Evolutionary conservation across 1,140 invertebrate species (phyloP).

Genomic region (Frieseomelitta varia): DNA sequence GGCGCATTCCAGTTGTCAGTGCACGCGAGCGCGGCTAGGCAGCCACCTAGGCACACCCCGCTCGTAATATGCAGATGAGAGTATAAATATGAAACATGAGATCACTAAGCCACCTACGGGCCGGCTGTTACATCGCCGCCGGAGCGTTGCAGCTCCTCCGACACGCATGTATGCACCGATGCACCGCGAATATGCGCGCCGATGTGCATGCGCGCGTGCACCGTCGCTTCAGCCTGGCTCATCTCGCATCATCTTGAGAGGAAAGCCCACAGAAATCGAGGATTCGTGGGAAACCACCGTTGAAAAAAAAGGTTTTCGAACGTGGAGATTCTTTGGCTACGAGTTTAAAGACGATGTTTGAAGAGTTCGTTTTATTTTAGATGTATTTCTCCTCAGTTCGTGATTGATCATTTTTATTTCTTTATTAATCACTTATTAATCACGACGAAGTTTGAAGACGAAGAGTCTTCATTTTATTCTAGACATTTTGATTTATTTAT

Average conservation of each 20-base stretch:
- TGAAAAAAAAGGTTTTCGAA: too few species aligned
- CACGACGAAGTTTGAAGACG: too few species aligned
- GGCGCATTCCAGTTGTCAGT: slow-evolving; percentile 64
- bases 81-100: slow-evolving; percentile 71
- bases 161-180: slow-evolving; percentile 51
- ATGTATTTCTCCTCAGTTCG: too few species aligned
- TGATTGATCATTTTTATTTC: too few species aligned
- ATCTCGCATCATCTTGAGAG: not conserved
- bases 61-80: slow-evolving; percentile 72
- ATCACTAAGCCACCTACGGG: slow-evolving; percentile 66
- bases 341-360: not conserved
- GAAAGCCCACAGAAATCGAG: not conserved
- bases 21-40: slow-evolving; percentile 41
- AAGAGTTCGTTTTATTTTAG: too few species aligned
- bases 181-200: slow-evolving; percentile 43
- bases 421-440: too few species aligned
- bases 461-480: too few species aligned
- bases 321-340: not conserved
- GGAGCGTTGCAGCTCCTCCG: slow-evolving; percentile 42
- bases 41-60: slow-evolving; percentile 67
- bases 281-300: slow-evolving; percentile 36
- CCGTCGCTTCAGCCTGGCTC: slow-evolving; percentile 9
- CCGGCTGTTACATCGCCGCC: slow-evolving; percentile 26
- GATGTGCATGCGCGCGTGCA: slow-evolving; percentile 43
- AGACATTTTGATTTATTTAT: too few species aligned